Evolutionary conservation across 1,140 invertebrate genomes (phyloP), one percentile per base, ranked within the genome.

Genomic region (Cydia amplana): DNA sequence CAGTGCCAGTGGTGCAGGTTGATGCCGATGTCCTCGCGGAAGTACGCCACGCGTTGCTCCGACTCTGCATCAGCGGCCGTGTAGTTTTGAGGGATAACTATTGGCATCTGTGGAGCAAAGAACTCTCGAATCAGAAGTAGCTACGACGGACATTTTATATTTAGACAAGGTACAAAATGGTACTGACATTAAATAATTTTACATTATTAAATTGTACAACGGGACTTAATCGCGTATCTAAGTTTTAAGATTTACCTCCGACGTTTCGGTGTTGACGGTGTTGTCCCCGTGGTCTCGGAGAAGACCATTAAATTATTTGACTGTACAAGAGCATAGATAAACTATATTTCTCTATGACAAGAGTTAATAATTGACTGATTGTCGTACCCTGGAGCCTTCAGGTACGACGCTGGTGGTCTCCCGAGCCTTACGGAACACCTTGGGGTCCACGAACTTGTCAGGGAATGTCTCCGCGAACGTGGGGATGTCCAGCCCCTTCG

Each of bases 1-100:
- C 94, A 95, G 87, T 97, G 96, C 96, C 96, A 97, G 78, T 97
- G 95, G 79, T 95, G 94, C 2, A 95, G 90, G 83, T 96, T 96
- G 78, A 95, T 93, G 60, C 95, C 95, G 78, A 94, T 83, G 86
- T 95, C 95, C 84, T 95, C 95, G 5, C 95, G 92, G 93, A 95
- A 95, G 79, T 95, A 95, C 91, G 95, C 95, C 81, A 94, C 84
- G 28, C 95, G 94, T 83, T 96, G 95, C 81, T 97, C 97, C 0
- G 94, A 93, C 76, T 97, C 96, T 14, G 95, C 80, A 75, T 96
- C 94, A 0, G 95, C 95, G 0, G 96, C 96, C 0, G 96, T 96
- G 81, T 95, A 96, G 87, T 96, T 95, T 18, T 91, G 85, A 0
- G 96, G 96, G 76, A 97, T 96, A 36, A 94, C 94, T 60, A 97